Evolutionary conservation across 2,113 vertebrate species (phyloP), one percentile per base, ranked within the genome.

Genomic region (Argyrosomus japonicus): DNA sequence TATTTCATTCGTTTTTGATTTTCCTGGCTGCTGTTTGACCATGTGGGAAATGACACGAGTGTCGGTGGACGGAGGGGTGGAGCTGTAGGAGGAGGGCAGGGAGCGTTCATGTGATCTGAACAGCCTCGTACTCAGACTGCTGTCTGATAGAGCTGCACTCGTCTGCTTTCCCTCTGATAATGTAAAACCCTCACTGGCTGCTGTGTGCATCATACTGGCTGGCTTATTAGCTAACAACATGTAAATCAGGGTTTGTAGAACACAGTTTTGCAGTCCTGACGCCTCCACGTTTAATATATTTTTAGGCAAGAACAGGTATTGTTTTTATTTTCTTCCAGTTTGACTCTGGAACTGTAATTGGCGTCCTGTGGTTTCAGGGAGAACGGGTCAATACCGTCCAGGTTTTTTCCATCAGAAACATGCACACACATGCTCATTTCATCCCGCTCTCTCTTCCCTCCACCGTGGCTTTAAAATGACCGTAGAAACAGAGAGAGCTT

Each of bases 401-500:
- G 19, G 10, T 68, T 36, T 9, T 25, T 29, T 29, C 36, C 9
- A 0, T 23, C 50, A 72, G n/a, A 25, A 63, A 72, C 40, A 64
- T 21, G 10, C 3, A 5, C 17, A 54, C 57, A 12, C 9, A 8
- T 29, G 15, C 51, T 69, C 13, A 27, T 79, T 68, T 56, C 43
- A 57, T 70, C 36, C 36, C 47, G 23, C 68, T 45, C 58, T 73
- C 60, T 29, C 64, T 29, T 15, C 11, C 51, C 43, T 57, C 51
- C 21, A 8, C n/a, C 9, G 18, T 81, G 76, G 70, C 69, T 90
- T 83, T 79, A 77, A 61, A 86, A 75, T 21, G 63, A 79, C n/a
- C n/a, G 53, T 79, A 21, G 67, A 71, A 80, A 82, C 77, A 86
- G 53, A 74, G 23, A 27, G 62, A 82, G 83, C 83, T 65, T 71